These are phyloP conservation scores for Malurus splendens DNA, from an alignment of 2,797 vertebrate genomes.

Conservation along the genomic window DNA sequence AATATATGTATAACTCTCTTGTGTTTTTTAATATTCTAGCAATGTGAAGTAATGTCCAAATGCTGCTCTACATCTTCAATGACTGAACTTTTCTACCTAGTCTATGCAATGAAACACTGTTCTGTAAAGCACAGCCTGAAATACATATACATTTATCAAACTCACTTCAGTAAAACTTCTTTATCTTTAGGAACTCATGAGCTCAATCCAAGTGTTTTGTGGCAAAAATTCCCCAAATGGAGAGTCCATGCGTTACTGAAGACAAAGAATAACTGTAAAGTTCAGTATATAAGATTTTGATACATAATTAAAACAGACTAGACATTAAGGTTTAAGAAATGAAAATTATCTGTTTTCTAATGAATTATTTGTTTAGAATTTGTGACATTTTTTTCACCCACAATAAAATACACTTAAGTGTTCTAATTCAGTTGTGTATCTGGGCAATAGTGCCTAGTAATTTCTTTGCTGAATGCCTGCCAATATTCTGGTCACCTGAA, in stretches of 20 bases:
- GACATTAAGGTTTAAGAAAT: neutral
- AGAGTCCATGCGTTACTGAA: neutral
- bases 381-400: neutral
- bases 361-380: neutral
- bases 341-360: neutral
- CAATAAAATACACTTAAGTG: constrained; percentile 5
- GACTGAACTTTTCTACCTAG: neutral
- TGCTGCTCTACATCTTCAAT: neutral
- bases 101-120: neutral
- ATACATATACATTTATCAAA: neutral
- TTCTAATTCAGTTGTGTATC: neutral
- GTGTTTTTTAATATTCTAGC: neutral
- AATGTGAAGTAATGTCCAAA: neutral
- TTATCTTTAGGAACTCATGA: neutral
- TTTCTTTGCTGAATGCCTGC: constrained; percentile 17
- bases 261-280: neutral
- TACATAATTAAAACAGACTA: neutral
- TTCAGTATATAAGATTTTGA: neutral
- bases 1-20: neutral
- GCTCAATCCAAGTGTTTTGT: neutral
- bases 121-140: neutral
- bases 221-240: neutral
- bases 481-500: neutral
- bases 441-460: neutral
- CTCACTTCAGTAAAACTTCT: neutral